Conservation (phyloP, 2,797 vertebrate species). For the Channallabes apus region DNA sequence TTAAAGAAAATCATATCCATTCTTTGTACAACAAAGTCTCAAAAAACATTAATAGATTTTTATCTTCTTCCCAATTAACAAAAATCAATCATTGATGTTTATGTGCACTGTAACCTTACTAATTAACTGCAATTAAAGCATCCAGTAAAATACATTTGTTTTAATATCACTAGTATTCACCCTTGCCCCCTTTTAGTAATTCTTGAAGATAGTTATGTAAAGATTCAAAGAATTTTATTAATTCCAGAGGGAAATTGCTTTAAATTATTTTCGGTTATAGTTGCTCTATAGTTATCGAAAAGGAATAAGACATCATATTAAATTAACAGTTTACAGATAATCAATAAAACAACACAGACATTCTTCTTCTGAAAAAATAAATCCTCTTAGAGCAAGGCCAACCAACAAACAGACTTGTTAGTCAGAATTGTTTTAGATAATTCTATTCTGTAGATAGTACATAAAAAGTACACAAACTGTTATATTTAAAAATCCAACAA, state of each 20-base stretch:
- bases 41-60: not conserved
- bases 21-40: not conserved
- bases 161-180: not conserved
- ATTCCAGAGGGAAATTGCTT: too few species aligned
- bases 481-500: not conserved
- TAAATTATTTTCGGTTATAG: too few species aligned
- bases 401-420: not conserved
- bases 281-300: not conserved
- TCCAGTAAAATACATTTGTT: not conserved
- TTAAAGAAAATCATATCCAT: not conserved
- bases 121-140: not conserved
- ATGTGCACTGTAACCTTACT: not conserved
- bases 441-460: not conserved
- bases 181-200: not conserved
- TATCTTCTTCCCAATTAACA: not conserved
- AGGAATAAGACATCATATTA: not conserved
- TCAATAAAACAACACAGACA: conserved; percentile 2
- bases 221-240: too few species aligned
- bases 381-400: not conserved
- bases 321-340: not conserved
- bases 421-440: not conserved
- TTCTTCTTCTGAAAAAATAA: conserved; percentile 2
- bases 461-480: not conserved
- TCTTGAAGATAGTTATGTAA: not conserved
- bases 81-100: not conserved